Conservation (phyloP, 1,140 invertebrate species). For the Copidosoma floridanum region DNA sequence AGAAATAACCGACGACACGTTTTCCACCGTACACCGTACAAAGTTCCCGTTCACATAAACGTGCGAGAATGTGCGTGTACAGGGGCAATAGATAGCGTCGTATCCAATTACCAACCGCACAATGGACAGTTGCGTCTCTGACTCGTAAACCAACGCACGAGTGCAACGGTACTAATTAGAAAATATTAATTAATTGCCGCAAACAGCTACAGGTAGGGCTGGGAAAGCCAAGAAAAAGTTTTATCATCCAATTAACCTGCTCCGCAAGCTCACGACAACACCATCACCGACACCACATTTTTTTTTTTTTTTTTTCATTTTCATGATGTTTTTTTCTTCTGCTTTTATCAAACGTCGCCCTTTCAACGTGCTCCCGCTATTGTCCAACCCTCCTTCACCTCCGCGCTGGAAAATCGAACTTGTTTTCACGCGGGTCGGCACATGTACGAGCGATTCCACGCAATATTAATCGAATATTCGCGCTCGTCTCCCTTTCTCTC, state of each 20-base stretch:
- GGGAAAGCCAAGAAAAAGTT: conserved; percentile 37
- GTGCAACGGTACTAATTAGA: conserved; percentile 37
- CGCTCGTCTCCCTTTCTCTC: no score
- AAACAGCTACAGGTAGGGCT: no score
- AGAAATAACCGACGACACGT: no score
- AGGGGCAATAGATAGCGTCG: conserved; percentile 1
- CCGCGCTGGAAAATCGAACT: no score
- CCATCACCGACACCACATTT: no score
- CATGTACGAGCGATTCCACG: not conserved
- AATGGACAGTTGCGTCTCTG: conserved; percentile 12
- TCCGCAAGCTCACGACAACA: conserved; percentile 26
- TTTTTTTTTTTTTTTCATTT: no score
- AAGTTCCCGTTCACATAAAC: no score
- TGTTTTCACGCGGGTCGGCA: no score
- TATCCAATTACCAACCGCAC: conserved; percentile 35
- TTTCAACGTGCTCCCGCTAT: no score
- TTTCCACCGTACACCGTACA: no score
- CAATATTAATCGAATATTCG: conserved; percentile 1
- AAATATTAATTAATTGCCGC: conserved; percentile 44
- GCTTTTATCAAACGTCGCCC: not conserved
- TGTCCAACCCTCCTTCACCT: no score
- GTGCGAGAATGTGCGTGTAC: conserved; percentile 8
- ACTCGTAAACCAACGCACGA: no score
- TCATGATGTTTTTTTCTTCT: not conserved
- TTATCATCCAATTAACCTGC: conserved; percentile 42